A percentile compares a stretch with the other conserved stretches of the same genome.
These are phyloP conservation scores for Erannis defoliaria DNA, from an alignment of 2,888 invertebrate species.

Conservation along the genomic window DNA sequence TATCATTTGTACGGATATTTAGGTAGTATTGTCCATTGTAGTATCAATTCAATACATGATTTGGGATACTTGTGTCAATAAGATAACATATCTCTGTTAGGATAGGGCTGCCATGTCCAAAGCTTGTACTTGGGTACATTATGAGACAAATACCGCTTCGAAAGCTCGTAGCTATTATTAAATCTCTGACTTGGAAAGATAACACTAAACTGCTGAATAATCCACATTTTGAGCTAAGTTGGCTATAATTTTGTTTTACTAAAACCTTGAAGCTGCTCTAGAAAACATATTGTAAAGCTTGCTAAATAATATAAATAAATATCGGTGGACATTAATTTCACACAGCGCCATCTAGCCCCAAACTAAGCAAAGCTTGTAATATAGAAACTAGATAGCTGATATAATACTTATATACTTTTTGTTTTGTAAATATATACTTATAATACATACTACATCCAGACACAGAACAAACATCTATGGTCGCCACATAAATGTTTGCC, in stretches of 20 bases:
- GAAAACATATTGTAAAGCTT: no score
- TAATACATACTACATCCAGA: no score
- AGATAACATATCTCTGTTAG: slow-evolving; percentile 17
- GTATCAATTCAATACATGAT: slow-evolving; percentile 12
- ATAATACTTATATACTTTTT: no score
- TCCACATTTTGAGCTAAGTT: not conserved
- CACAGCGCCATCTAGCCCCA: no score
- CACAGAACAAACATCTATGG: no score
- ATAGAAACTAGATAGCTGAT: no score
- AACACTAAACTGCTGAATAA: not conserved
- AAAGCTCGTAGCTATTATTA: not conserved
- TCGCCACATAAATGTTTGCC: no score
- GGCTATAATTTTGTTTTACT: not conserved
- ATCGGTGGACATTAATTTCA: no score
- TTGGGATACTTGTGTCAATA: slow-evolving; percentile 19
- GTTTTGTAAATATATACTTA: no score
- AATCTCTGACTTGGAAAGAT: not conserved
- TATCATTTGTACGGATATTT: not conserved
- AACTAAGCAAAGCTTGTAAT: no score
- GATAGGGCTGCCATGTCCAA: slow-evolving; percentile 16
- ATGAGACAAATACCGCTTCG: not conserved
- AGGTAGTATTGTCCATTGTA: not conserved
- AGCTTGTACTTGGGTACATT: slow-evolving; percentile 11
- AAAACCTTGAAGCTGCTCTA: no score
- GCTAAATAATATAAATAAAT: no score